Base-by-base conservation (phyloP, 2,888 invertebrate genomes). In the Notodonta dromedarius region DNA sequence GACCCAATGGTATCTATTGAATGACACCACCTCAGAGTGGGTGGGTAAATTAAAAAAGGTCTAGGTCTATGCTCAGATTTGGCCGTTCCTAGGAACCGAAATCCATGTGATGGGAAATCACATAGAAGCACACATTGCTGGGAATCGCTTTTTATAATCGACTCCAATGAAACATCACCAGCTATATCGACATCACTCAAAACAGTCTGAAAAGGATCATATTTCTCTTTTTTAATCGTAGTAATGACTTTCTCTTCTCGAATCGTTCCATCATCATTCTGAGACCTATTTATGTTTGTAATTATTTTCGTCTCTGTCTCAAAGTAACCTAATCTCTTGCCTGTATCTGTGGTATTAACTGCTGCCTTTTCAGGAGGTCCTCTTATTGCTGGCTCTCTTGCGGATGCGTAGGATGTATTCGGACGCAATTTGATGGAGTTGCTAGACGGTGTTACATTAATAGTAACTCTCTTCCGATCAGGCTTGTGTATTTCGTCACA, bases 251-350 rank as follows among this genome's bases (percentile, higher is more conserved):
- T 81, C 54, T 80, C 74, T 70, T 87, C 84, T 42, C 70, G 65
- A 32, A 84, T 72, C 2, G 77, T 80, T 4, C 84, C 85, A 72
- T 85, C 85, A 7, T 65, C 57, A 40, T 83, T 80, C 46, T 70
- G 66, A 2, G 66, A 74, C 65, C 82, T 73, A 48, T 62, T 81
- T 0, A 86, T 67, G 69, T 68, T 83, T n/a, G 70, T 76, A 24
- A 80, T 80, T 67, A 71, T 83, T 14, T 75, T 73, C 5, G 77
- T 61, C 59, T 77, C 79, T 35, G 71, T 78, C 65, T 84, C 82
- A 63, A 77, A 82, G 44, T 77, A 80, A 5, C 82, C 82, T 42
- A 79, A 62, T 12, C 63, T 61, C 16, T 58, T 70, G 32, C 77
- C 72, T 39, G n/a, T 12, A 8, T 63, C 67, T 9, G 53, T 48